Conservation (phyloP, 2,797 vertebrate species). For the Numenius phaeopus region DNA sequence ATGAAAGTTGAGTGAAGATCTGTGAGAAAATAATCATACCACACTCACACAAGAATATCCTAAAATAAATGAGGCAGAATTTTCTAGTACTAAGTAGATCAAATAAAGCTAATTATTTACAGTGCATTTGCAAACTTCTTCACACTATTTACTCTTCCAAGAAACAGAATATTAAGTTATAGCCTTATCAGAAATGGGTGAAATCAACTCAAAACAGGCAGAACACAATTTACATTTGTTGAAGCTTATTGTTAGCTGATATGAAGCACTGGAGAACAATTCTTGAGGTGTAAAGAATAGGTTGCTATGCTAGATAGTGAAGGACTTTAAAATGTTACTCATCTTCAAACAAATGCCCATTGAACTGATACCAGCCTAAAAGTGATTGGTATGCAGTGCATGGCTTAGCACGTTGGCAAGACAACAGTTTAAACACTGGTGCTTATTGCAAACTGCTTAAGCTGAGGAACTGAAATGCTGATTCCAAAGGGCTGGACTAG, state of each 20-base stretch:
- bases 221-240: background rate
- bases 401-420: too few relatives aligned
- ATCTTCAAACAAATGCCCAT: background rate
- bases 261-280: background rate
- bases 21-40: background rate
- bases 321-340: background rate
- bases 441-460: background rate
- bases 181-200: background rate
- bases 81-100: background rate
- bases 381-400: background rate
- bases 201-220: background rate
- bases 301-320: background rate
- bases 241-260: background rate
- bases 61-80: background rate
- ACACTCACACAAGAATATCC: background rate
- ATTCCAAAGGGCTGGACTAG: background rate
- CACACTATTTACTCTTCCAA: background rate
- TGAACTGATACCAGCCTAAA: background rate
- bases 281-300: background rate
- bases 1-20: background rate
- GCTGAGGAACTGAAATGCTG: background rate
- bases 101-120: background rate
- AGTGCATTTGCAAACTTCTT: background rate
- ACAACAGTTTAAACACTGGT: background rate
- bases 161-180: background rate